Evolutionary conservation across 2,113 vertebrate genomes (phyloP).

Genomic region (Protobothrops mucrosquamatus): DNA sequence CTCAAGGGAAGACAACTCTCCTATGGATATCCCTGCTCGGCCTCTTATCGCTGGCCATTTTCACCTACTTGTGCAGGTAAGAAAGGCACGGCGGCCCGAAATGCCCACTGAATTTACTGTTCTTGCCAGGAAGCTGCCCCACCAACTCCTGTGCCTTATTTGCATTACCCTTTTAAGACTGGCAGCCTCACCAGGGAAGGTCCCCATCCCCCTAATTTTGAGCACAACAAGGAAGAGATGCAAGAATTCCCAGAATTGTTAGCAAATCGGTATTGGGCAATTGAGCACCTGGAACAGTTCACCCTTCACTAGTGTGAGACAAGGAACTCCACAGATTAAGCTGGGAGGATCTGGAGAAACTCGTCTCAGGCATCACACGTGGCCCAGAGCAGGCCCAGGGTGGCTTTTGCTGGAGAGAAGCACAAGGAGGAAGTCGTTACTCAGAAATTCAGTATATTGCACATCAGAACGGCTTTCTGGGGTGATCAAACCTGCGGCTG

Average conservation of each 20-base stretch:
- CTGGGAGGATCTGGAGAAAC: neutral
- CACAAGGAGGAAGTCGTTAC: neutral
- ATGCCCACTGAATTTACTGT: neutral
- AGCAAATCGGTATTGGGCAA: neutral
- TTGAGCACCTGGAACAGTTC: neutral
- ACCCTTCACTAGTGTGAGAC: neutral
- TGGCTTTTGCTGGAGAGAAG: neutral
- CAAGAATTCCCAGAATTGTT: neutral
- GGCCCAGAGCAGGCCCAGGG: neutral
- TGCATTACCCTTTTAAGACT: neutral
- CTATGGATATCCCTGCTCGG: conserved; percentile 40
- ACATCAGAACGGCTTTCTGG: neutral
- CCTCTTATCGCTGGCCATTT: conserved; percentile 44
- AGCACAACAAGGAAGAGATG: neutral
- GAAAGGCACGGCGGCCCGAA: neutral
- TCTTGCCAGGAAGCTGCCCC: neutral
- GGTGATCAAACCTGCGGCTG: neutral
- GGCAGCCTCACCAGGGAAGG: neutral
- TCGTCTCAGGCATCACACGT: neutral
- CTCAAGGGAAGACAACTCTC: conserved; percentile 53
- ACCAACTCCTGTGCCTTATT: neutral
- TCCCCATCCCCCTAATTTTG: neutral
- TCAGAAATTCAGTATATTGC: neutral
- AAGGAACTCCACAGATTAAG: neutral
- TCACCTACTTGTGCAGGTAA: conserved; percentile 63